A percentile compares a stretch with the other conserved stretches of the same genome.
phyloP scores from a whole-genome alignment of 1,140 invertebrate species.

The Chlorops oryzae region DNA sequence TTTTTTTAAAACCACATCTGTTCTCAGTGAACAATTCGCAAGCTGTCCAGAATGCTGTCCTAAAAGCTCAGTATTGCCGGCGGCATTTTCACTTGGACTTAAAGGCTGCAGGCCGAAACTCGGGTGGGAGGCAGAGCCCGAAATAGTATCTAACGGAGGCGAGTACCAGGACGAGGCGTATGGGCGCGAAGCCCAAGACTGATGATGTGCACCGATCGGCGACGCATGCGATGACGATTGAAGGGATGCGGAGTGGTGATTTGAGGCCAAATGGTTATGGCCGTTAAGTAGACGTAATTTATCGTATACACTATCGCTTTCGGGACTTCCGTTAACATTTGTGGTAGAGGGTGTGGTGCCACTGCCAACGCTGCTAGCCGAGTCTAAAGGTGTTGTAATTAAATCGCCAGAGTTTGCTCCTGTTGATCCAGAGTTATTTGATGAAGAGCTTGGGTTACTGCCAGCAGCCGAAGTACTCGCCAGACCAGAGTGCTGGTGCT shows the following conservation, averaged over 20 bases:
- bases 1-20: slow-evolving; percentile 36
- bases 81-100: slow-evolving; percentile 17
- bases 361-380: slow-evolving; percentile 30
- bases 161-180: slow-evolving; percentile 40
- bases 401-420: background rate
- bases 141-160: slow-evolving; percentile 20
- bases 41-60: slow-evolving; percentile 8
- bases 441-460: background rate
- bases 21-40: slow-evolving; percentile 9
- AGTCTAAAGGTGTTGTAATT: slow-evolving; percentile 33
- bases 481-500: slow-evolving; percentile 10
- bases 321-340: slow-evolving; percentile 41
- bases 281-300: slow-evolving; percentile 79
- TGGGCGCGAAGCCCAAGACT: slow-evolving; percentile 27
- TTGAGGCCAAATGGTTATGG: background rate
- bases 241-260: slow-evolving; percentile 10
- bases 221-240: background rate
- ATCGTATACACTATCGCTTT: slow-evolving; percentile 72
- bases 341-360: slow-evolving; percentile 16
- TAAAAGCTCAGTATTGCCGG: slow-evolving; percentile 12
- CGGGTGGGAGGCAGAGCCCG: background rate
- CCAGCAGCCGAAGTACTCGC: background rate
- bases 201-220: slow-evolving; percentile 21
- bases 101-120: slow-evolving; percentile 18
- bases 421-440: background rate